phyloP scores from a whole-genome alignment of 2,797 vertebrate genomes.

The Catharus ustulatus region DNA sequence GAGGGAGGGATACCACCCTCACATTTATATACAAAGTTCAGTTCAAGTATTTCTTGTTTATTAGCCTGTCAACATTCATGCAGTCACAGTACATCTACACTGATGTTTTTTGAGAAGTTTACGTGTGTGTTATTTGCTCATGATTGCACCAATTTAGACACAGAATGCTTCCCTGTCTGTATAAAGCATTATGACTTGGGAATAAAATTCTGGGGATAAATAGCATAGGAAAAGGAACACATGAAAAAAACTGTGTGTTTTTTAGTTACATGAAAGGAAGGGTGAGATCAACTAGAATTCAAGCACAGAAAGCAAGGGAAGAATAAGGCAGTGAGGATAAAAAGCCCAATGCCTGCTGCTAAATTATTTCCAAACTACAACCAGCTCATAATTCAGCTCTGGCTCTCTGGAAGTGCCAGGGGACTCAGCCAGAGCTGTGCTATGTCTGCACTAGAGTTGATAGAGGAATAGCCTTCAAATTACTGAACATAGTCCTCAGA shows the following conservation, averaged over 20 bases:
- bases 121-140: background rate
- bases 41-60: background rate
- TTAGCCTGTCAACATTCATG: slow-evolving; percentile 19
- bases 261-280: background rate
- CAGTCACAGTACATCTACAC: background rate
- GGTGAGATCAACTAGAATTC: background rate
- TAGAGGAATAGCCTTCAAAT: background rate
- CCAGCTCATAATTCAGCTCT: background rate
- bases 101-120: background rate
- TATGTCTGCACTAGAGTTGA: background rate
- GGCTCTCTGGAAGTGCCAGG: background rate
- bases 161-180: background rate
- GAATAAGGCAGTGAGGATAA: background rate
- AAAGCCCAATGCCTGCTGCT: background rate
- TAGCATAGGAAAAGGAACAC: background rate
- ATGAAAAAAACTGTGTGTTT: background rate
- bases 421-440: background rate
- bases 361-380: background rate
- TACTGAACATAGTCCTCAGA: background rate
- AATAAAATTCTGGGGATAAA: background rate
- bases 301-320: background rate
- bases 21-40: background rate
- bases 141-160: background rate
- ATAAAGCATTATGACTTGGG: background rate
- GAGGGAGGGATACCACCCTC: background rate